A percentile compares a stretch with the other conserved stretches of the same genome.
Evolutionary conservation across 2,888 invertebrate genomes (phyloP).

Genomic region (Flabesymbios commensalis): DNA sequence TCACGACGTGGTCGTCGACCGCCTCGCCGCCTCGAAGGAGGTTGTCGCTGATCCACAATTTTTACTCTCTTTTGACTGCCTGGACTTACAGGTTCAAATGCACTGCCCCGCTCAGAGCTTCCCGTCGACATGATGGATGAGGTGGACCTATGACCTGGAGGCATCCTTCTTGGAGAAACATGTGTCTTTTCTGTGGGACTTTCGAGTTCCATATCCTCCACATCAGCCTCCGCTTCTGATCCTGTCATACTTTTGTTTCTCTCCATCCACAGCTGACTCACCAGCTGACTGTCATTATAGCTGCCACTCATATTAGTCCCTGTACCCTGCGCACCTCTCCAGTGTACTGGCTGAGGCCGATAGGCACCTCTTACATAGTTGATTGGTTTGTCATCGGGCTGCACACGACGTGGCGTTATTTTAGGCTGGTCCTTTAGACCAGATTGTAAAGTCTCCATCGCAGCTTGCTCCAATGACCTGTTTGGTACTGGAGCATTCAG

Average conservation of each 20-base stretch:
- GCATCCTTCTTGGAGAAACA: too few species aligned
- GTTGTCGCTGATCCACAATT: not conserved
- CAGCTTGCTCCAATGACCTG: conserved; percentile 26
- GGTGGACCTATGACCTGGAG: too few species aligned
- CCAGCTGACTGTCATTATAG: conserved; percentile 34
- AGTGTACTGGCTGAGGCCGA: conserved; percentile 19
- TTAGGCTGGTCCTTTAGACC: conserved; percentile 19
- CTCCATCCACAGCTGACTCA: conserved; percentile 14
- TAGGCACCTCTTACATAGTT: conserved; percentile 29
- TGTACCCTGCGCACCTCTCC: conserved; percentile 9
- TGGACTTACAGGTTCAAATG: conserved; percentile 1
- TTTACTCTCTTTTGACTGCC: conserved; percentile 3
- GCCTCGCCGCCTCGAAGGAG: not conserved
- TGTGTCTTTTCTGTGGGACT: too few species aligned
- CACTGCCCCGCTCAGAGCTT: too few species aligned
- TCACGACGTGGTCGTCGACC: not conserved
- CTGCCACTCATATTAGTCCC: conserved; percentile 15
- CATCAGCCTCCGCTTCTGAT: conserved; percentile 33
- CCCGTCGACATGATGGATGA: too few species aligned
- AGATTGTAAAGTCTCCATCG: conserved; percentile 23
- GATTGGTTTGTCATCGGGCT: conserved; percentile 15
- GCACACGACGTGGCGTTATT: conserved; percentile 1
- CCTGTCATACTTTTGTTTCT: conserved; percentile 18
- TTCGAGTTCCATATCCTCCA: too few species aligned
- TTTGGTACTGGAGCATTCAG: conserved; percentile 21